These are phyloP conservation scores for Acrocephalus arundinaceus DNA, from an alignment of 2,113 vertebrate genomes.

Conservation along the genomic window DNA sequence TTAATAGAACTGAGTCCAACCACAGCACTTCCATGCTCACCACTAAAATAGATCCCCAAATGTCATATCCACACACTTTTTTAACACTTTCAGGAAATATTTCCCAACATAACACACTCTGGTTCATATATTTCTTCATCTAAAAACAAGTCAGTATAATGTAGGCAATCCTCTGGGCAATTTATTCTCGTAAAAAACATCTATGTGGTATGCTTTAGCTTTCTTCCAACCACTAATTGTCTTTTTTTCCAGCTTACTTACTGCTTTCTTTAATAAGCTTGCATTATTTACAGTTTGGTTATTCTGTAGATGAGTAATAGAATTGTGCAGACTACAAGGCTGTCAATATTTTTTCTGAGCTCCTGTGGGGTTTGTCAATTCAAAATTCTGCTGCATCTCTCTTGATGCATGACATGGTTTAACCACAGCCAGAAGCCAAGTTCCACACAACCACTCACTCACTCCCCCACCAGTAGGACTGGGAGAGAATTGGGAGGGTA, in stretches of 20 bases:
- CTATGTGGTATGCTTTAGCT: neutral
- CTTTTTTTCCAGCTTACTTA: neutral
- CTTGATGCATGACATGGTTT: neutral
- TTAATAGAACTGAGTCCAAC: accelerated
- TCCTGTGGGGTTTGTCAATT: neutral
- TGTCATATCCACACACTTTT: neutral
- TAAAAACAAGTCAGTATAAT: neutral
- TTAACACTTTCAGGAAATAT: neutral
- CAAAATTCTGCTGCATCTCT: neutral
- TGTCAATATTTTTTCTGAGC: neutral
- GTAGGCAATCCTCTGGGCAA: neutral
- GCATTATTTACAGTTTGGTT: neutral
- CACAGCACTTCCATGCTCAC: neutral
- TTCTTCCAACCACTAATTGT: neutral
- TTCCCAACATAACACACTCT: neutral
- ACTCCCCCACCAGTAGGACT: neutral
- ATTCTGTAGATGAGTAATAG: neutral
- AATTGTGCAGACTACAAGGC: neutral
- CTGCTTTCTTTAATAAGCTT: neutral
- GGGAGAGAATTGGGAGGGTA: neutral
- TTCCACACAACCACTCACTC: neutral
- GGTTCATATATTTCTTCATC: neutral
- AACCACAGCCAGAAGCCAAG: neutral
- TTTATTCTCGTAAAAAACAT: neutral
- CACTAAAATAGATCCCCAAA: neutral